Evolutionary conservation across 2,113 vertebrate species (phyloP), one percentile per base, ranked within the genome.

Genomic region (Caranx ignobilis): DNA sequence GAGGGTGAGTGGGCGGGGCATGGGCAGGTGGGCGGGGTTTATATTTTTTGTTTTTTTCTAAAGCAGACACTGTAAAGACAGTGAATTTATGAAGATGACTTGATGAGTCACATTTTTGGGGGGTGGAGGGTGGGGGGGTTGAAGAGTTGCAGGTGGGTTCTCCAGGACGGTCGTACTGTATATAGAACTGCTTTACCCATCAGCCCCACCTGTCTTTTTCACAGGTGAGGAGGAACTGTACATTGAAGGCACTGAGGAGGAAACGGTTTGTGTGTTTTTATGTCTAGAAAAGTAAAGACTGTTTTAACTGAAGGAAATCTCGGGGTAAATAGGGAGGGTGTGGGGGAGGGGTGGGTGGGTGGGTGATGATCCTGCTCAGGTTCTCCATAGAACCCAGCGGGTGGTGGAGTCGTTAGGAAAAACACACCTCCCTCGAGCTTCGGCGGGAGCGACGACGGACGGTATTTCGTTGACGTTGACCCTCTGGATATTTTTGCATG

Each of bases 401-500:
- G 60, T 68, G 12, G 21, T 26, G 43, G 73, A 54, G 82, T 64
- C 2, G 2, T 63, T 10, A 39, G 61, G 61, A 47, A 69, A 69
- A 64, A 64, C 10, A 19, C 5, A 2, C 34, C 80, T 74, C 77
- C 81, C 68, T 45, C 13, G 0, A 21, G 54, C 74, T 86, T 70
- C 72, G 71, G 68, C 5, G 83, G 74, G 79, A 77, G 74, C 7
- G 72, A 68, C 48, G 6, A 26, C 26, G 6, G 78, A 57, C 45
- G 75, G 68, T 26, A 26, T 88, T 90, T 86, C 11, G 32, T 83
- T 57, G 59, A 84, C 62, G 64, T 84, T 74, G 70, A 80, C 34
- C 82, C 81, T 82, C 83, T 91, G 13, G 67, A 87, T 92, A 88
- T 88, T 85, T 94, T 92, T 95, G 94, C 94, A 95, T 95, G 94